Evolutionary conservation across 1,140 invertebrate genomes (phyloP), one percentile per base, ranked within the genome.

Genomic region (Pseudomyrmex dendroicus): DNA sequence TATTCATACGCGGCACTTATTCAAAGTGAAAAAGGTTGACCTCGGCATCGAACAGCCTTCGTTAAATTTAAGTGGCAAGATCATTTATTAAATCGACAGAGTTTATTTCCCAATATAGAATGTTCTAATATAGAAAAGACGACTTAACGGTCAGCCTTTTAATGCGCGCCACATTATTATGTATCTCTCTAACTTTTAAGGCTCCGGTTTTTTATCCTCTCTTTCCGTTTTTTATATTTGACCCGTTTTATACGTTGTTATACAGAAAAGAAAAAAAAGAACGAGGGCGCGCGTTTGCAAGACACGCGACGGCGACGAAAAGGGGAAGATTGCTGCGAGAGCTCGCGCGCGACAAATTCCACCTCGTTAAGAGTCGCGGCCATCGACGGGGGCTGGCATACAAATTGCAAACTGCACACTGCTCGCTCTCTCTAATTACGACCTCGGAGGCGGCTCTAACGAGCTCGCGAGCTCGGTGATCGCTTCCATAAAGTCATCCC

Each of bases 391-490:
- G 35, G 63, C 35, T 15, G 15, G 15, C 7, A 54, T 80, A 80
- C 61, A 80, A 80, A 80, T 80, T 80, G 54, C 76, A 54, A 52
- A 76, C 15, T 64, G 73, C 35, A 68, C 63, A 67, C 63, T n/a
- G 48, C 20, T 68, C 50, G 63, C 63, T 77, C 76, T 77, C 76
- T 80, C 54, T 80, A 80, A 72, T 80, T 80, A 80, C 54, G 66
- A 50, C 12, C 54, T 35, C 44, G 76, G 44, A 17, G 20, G 54
- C 54, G 54, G 20, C 22, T 46, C 66, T 80, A 80, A 80, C 54
- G 76, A 80, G 66, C 67, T 80, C 20, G 54, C 76, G 22, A 67
- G 62, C 74, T 56, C 63, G 74, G 35, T 68, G 63, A 80, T 80
- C 76, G 56, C 66, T 50, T 80, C 46, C 66, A 80, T 80, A 72